A percentile compares a stretch with the other conserved stretches of the same genome.
These are phyloP conservation scores for Siniperca knerii DNA, from an alignment of 2,113 vertebrate genomes.

Conservation along the genomic window DNA sequence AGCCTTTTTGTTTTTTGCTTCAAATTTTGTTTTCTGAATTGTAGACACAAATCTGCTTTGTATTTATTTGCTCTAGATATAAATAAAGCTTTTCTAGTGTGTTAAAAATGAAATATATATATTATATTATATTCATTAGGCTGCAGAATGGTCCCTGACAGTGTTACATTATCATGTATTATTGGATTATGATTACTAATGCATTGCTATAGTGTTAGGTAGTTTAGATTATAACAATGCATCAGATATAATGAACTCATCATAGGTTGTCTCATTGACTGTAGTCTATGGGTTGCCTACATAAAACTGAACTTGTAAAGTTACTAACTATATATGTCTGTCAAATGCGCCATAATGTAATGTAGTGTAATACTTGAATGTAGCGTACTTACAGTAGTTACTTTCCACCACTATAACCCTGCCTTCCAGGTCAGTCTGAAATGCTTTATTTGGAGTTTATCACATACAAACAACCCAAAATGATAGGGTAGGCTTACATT, in stretches of 20 bases:
- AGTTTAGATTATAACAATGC: neutral
- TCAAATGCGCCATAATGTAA: no score
- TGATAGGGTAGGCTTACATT: no score
- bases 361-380: neutral
- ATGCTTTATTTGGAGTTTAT: neutral
- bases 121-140: neutral
- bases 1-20: slow-evolving; percentile 6
- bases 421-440: neutral
- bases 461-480: neutral
- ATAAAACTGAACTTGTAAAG: neutral
- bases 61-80: neutral
- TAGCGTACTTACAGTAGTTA: neutral
- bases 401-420: neutral
- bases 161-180: neutral
- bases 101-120: neutral
- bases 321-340: neutral
- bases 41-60: neutral
- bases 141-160: neutral
- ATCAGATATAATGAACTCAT: neutral
- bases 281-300: no score
- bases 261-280: neutral
- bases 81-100: neutral
- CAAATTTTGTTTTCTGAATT: neutral
- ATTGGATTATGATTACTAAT: neutral
- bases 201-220: neutral